Conservation (phyloP, 2,888 invertebrate genomes). For the Drosophila longiperda region DNA sequence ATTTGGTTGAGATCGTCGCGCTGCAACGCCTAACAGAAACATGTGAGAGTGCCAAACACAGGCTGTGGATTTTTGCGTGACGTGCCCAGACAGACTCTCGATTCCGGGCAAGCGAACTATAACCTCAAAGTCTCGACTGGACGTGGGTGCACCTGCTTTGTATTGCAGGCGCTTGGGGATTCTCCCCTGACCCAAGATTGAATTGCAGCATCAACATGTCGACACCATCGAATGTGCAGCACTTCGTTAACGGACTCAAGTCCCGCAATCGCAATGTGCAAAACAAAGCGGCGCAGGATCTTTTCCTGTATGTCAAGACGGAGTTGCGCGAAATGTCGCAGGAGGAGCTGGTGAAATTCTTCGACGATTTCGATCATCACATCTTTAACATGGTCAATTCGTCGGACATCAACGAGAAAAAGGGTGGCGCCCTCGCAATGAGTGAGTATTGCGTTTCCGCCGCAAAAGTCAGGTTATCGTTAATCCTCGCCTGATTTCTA, state of each 20-base stretch:
- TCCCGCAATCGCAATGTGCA: slow-evolving; percentile 94
- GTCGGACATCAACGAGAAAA: slow-evolving; percentile 96
- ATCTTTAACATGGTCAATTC: slow-evolving; percentile 98
- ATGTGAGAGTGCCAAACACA: slow-evolving; percentile 50
- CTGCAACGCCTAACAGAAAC: slow-evolving; percentile 25
- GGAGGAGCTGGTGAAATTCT: slow-evolving; percentile 95
- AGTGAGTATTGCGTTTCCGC: slow-evolving; percentile 85
- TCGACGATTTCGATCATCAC: slow-evolving; percentile 97
- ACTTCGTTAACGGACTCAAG: slow-evolving; percentile 94
- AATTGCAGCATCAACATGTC: slow-evolving; percentile 77
- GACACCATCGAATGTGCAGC: slow-evolving; percentile 87
- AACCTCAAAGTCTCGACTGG: slow-evolving; percentile 67
- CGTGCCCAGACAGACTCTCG: slow-evolving; percentile 34
- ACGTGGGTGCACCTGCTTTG: slow-evolving; percentile 71
- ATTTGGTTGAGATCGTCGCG: slow-evolving; percentile 13
- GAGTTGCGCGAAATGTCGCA: slow-evolving; percentile 95
- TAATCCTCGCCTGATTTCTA: background rate
- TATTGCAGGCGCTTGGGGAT: slow-evolving; percentile 29
- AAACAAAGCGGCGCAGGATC: slow-evolving; percentile 93
- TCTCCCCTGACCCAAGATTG: slow-evolving; percentile 24
- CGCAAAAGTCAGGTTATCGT: background rate
- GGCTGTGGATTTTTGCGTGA: slow-evolving; percentile 42
- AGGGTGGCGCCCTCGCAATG: slow-evolving; percentile 97
- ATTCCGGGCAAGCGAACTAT: slow-evolving; percentile 62
- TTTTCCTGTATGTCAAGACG: slow-evolving; percentile 95